Evolutionary conservation across 1,140 invertebrate species (phyloP), one percentile per base, ranked within the genome.

Genomic region (Caenorhabditis remanei): DNA sequence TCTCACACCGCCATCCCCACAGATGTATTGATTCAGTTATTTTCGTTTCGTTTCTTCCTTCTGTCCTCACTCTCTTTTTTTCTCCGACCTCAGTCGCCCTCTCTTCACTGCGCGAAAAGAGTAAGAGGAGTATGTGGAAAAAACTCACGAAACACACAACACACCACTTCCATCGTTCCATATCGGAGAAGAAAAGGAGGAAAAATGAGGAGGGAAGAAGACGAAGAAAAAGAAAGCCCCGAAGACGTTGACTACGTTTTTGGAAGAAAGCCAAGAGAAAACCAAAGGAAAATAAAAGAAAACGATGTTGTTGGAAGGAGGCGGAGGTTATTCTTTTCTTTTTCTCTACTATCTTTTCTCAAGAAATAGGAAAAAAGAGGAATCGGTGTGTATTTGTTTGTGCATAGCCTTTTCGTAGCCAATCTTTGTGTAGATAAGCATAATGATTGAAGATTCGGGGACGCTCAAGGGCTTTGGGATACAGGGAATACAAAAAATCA

Each of bases 21-120:
- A 50, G 43, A 50, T 79, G 71, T 79, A 79, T 79, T 53, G 71
- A 79, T 79, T 79, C 71, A 79, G 71, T 79, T 79, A 79, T 79
- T 79, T 79, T 79, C 71, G 46, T 79, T 53, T 79, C 71, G 65
- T 79, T 50, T 63, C 24, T 32, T 32, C 24, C 71, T n/a, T 71
- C 65, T 65, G 21, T 24, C 9, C 32, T 40, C 24, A 32, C 56
- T 19, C 6, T 32, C 32, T 32, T 32, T 32, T 46, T 71, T 50
- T 79, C 71, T 79, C 19, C 71, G 71, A 79, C 71, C 71, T 53
- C 71, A 46, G 65, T 4, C 19, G 46, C 46, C 46, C 71, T 50
- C 71, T 16, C 24, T 61, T n/a, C 24, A 16, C 16, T 53, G 9
- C 71, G 46, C 71, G 71, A 43, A 79, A 63, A 63, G 56, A 65